These are phyloP conservation scores for Oreochromis mossambicus DNA, from an alignment of 2,797 vertebrate species.

Conservation along the genomic window DNA sequence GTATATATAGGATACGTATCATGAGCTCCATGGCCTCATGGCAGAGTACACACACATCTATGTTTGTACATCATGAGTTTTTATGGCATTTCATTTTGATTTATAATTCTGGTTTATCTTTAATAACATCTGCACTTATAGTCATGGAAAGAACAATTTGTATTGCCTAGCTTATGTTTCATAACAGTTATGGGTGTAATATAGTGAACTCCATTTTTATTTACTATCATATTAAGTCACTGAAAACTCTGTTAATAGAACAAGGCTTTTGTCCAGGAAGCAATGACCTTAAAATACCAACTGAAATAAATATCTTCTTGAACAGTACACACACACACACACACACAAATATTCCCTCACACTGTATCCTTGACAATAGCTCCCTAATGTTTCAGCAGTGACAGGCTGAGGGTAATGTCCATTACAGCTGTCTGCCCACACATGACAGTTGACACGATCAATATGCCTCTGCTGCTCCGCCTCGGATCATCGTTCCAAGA, in stretches of 20 bases:
- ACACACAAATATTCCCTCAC: background rate
- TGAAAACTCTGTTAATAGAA: background rate
- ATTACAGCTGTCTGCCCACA: slow-evolving; percentile 43
- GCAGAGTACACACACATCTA: background rate
- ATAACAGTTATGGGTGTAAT: background rate
- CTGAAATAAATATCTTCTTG: background rate
- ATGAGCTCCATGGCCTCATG: background rate
- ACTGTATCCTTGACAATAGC: slow-evolving; percentile 15
- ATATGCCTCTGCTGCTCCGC: slow-evolving; percentile 12
- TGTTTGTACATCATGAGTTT: background rate
- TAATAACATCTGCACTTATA: background rate
- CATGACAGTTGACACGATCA: slow-evolving; percentile 41
- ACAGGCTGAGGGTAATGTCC: slow-evolving; percentile 19
- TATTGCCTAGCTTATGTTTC: background rate
- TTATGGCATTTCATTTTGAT: background rate
- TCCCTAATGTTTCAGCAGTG: slow-evolving; percentile 41
- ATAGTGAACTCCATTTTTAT: background rate
- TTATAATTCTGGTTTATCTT: background rate
- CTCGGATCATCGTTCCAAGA: slow-evolving; percentile 2
- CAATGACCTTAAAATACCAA: background rate
- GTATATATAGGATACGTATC: background rate
- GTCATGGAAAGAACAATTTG: background rate
- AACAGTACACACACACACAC: background rate
- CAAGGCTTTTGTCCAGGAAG: background rate
- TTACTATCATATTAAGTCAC: background rate